phyloP scores from a whole-genome alignment of 2,113 vertebrate genomes.

The Garra rufa region DNA sequence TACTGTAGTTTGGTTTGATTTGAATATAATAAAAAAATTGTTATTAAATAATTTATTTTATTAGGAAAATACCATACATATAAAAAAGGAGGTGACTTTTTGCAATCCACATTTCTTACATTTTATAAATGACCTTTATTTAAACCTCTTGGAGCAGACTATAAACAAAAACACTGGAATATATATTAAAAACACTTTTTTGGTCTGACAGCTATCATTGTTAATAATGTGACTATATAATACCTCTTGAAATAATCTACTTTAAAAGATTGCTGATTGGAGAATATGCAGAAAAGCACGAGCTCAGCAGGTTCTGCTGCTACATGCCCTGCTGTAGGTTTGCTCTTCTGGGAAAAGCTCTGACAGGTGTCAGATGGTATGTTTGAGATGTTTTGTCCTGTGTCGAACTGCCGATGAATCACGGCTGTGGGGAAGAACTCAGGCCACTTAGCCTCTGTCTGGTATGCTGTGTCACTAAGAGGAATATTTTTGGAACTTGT shows the following conservation, averaged over 20 bases:
- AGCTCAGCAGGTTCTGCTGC: slow-evolving; percentile 27
- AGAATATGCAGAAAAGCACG: neutral
- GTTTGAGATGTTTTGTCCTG: slow-evolving; percentile 66
- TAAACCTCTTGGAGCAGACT: neutral
- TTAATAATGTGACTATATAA: neutral
- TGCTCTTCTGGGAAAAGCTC: slow-evolving; percentile 53
- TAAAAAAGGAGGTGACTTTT: no score
- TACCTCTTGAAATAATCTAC: neutral
- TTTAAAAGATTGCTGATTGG: neutral
- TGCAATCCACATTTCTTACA: neutral
- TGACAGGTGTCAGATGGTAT: slow-evolving; percentile 62
- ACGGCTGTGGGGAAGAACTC: slow-evolving; percentile 54
- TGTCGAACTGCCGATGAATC: slow-evolving; percentile 14
- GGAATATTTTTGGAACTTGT: slow-evolving; percentile 48
- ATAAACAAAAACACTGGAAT: neutral
- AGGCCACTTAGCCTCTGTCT: slow-evolving; percentile 38
- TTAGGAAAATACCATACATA: no score
- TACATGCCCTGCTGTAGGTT: slow-evolving; percentile 53
- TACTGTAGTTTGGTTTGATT: no score
- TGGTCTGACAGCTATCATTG: neutral
- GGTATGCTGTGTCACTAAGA: neutral
- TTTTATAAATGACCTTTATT: neutral
- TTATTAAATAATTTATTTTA: no score
- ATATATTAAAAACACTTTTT: neutral
- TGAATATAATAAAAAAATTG: no score